Evolutionary conservation across 2,888 invertebrate genomes (phyloP), one percentile per base, ranked within the genome.

Genomic region (Lithophane ornitopus): DNA sequence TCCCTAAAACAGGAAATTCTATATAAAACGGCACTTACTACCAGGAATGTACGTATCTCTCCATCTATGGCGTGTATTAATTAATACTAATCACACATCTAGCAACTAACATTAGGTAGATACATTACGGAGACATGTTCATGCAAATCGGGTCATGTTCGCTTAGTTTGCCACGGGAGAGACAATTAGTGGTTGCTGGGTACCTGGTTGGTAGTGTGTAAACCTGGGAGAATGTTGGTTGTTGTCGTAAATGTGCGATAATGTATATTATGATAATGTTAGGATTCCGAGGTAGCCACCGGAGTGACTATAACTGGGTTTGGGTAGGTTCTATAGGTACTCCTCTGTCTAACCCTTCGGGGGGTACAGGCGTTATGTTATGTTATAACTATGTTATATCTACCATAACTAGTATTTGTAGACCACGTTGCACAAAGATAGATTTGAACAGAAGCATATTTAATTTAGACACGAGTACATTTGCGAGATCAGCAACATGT

Each of bases 111-210:
- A 86, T 73, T 74, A 77, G 78, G 62, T 85, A 82, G 70, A 67
- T 77, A 85, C 81, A 84, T 84, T 82, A 84, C 59, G 19, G 63
- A 9, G 58, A 70, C 86, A 67, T 88, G 88, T 86, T 79, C 58
- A 88, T 88, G 88, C 82, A 84, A 88, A 88, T 88, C 71, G 41
- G 59, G 74, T 34, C 82, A 65, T 80, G 86, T 80, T 82, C 78
- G 80, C 81, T 82, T 79, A 80, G 83, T 83, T 81, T 81, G 56
- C 73, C 66, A 56, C 72, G 22, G 14, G 39, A 76, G 77, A 80
- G 14, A 61, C 84, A 84, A 86, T 86, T 86, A 84, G 86, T 73
- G 80, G 79, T 68, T 66, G 63, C 61, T 74, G 49, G n/a, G 39
- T 66, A 56, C 69, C 75, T 74, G 73, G 72, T 34, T 34, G 46